Evolutionary conservation across 2,888 invertebrate species (phyloP), one percentile per base, ranked within the genome.

Genomic region (Cyrtodaria siliqua): DNA sequence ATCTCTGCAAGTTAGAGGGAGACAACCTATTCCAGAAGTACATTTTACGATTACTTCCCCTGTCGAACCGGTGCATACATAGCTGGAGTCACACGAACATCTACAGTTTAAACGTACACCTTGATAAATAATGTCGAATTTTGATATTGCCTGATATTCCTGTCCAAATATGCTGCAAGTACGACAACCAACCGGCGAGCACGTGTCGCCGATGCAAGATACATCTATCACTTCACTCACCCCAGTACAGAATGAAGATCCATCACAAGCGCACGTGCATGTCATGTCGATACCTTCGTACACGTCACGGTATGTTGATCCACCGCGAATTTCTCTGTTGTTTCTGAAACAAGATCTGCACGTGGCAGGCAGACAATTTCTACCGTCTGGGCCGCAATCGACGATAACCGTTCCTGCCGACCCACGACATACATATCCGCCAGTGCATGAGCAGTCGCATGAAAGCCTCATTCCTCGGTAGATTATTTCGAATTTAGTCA

Each of bases 51-150:
- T 53, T 16, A n/a, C 33, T 12, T 40, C 53, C n/a, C 55, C 50
- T 4, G 68, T 29, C 6, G 50, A 27, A 8, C 74, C 80, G 23
- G 57, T 53, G 55, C 86, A 86, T 26, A 59, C 55, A 69, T 82
- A 86, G 3, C 75, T 70, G 4, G 82, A 79, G 18, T 84, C 79
- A 62, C 88, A 88, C n/a, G 81, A 79, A 69, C 90, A 90, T 16
- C 61, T 66, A 55, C 90, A 90, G 12, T 82, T 67, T 40, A 86
- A 9, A 1, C 55, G 44, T 12, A 67, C 56, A 1, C 81, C 81
- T 27, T 63, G 18, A 20, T 71, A 71, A 8, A 81, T 66, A 9
- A 78, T 52, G 24, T 68, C 62, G 40, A 81, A 74, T 3, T 53
- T 23, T 2, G 71, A 59, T n/a, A 74, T 56, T 0, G 68, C 47